A percentile compares a stretch with the other conserved stretches of the same genome.
Evolutionary conservation across 1,140 invertebrate genomes (phyloP).

Genomic region (Trichonephila clavipes): DNA sequence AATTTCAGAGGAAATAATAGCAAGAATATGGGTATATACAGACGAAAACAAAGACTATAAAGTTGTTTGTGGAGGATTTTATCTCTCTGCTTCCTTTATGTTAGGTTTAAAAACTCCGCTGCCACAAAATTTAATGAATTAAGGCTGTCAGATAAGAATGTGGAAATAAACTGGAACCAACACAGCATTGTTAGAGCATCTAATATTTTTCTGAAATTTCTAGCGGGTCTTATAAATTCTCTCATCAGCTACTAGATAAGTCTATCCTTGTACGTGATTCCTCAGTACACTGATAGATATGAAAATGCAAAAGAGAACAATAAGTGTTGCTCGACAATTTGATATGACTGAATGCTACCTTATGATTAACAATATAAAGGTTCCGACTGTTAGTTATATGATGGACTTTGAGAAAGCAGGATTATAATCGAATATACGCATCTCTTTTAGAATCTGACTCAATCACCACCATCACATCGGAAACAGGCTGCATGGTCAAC

Average conservation of each 20-base stretch:
- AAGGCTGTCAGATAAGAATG: background rate
- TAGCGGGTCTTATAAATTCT: background rate
- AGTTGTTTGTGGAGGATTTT: background rate
- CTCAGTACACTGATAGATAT: conserved; percentile 36
- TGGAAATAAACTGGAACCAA: background rate
- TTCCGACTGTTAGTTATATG: conserved; percentile 21
- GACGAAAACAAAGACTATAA: conserved; percentile 38
- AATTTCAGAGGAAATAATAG: conserved; percentile 12
- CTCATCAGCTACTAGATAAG: conserved; percentile 23
- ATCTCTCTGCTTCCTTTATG: conserved; percentile 15
- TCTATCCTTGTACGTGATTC: conserved; percentile 9
- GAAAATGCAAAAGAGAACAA: background rate
- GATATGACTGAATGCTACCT: conserved; percentile 37
- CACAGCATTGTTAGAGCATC: conserved; percentile 4
- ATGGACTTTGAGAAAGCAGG: conserved; percentile 11
- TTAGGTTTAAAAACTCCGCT: conserved; percentile 7
- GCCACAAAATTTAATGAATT: background rate
- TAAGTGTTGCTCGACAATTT: conserved; percentile 36
- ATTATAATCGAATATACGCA: conserved; percentile 2
- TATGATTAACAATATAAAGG: conserved; percentile 24
- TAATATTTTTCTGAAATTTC: conserved; percentile 26
- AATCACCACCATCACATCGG: background rate
- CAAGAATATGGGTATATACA: conserved; percentile 28
- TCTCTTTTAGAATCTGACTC: background rate
- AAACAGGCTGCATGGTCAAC: background rate